phyloP scores from a whole-genome alignment of 2,797 vertebrate genomes.

The Poeciliopsis paucimaculata region DNA sequence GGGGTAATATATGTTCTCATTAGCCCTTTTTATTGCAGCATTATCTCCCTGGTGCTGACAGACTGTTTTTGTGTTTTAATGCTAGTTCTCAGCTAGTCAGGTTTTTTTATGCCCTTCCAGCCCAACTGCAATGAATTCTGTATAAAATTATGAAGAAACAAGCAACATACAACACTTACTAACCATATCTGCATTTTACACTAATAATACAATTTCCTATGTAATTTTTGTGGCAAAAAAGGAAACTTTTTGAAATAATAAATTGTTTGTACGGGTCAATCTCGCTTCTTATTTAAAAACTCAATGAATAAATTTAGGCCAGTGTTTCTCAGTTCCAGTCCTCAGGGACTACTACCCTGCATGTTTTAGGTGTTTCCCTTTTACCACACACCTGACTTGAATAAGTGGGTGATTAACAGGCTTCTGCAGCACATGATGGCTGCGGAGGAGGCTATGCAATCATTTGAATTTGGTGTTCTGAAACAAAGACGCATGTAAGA shows the following conservation, averaged over 20 bases:
- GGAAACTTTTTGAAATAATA: neutral
- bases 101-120: neutral
- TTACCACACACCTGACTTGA: no score
- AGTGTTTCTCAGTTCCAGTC: no score
- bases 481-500: no score
- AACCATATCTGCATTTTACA: neutral
- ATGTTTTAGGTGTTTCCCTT: no score
- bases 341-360: no score
- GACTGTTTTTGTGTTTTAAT: neutral
- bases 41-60: constrained; percentile 12
- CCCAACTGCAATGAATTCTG: neutral
- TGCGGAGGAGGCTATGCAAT: no score
- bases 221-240: neutral
- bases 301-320: neutral
- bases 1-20: constrained; percentile 13
- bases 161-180: neutral
- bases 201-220: neutral
- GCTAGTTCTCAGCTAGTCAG: neutral
- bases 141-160: neutral
- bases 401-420: no score
- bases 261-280: neutral
- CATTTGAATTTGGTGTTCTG: no score
- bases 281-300: neutral
- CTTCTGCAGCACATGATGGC: no score
- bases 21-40: constrained; percentile 12